Conservation (phyloP, 2,888 invertebrate genomes). For the Calliscelio sp. region DNA sequence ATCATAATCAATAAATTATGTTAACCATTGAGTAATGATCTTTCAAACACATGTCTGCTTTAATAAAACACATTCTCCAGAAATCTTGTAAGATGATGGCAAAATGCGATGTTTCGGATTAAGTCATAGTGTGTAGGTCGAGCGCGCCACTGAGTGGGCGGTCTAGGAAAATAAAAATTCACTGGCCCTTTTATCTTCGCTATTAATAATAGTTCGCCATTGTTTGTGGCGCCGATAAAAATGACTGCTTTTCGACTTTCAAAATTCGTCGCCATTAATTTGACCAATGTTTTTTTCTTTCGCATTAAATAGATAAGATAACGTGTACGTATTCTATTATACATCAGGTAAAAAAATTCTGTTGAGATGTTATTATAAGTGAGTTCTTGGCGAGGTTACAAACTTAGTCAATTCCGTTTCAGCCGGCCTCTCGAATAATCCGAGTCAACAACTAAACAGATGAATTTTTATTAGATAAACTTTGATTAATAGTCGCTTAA, state of each 20-base stretch:
- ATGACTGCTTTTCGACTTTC: slow-evolving; percentile 23
- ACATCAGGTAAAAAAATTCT: slow-evolving; percentile 42
- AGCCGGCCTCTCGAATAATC: background rate
- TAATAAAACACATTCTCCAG: slow-evolving; percentile 41
- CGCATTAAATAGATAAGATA: slow-evolving; percentile 54
- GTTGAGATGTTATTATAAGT: slow-evolving; percentile 37
- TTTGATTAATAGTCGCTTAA: slow-evolving; percentile 60
- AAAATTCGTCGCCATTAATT: slow-evolving; percentile 53
- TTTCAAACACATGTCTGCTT: slow-evolving; percentile 11
- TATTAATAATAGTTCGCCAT: slow-evolving; percentile 76
- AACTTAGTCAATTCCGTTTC: slow-evolving; percentile 38
- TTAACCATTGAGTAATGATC: slow-evolving; percentile 21
- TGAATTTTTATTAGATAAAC: slow-evolving; percentile 63
- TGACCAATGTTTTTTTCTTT: slow-evolving; percentile 20
- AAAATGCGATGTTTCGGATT: slow-evolving; percentile 47
- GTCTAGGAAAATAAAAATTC: slow-evolving; percentile 76
- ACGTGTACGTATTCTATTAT: slow-evolving; percentile 6
- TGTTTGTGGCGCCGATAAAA: slow-evolving; percentile 48
- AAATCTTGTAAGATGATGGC: slow-evolving; percentile 41
- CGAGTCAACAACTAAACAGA: slow-evolving; percentile 44
- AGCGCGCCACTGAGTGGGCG: slow-evolving; percentile 75
- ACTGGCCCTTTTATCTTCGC: slow-evolving; percentile 79
- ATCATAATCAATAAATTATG: slow-evolving; percentile 41
- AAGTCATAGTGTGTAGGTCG: slow-evolving; percentile 37
- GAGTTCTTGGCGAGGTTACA: slow-evolving; percentile 31